A percentile compares a stretch with the other conserved stretches of the same genome.
Evolutionary conservation across 2,797 vertebrate genomes (phyloP).

Genomic region (Ambastaia sidthimunki): DNA sequence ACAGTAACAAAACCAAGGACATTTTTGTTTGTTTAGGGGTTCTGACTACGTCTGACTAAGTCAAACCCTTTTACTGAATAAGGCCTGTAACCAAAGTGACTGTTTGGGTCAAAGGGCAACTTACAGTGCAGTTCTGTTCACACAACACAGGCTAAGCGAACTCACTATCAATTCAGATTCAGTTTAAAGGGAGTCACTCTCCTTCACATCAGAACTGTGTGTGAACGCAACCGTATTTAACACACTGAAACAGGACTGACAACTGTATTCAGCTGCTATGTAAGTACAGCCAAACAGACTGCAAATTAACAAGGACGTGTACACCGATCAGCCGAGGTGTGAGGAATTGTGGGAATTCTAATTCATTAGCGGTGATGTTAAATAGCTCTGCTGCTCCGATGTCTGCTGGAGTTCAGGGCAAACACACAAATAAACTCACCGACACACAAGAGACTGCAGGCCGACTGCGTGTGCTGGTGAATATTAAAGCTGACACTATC

Average conservation of each 20-base stretch:
- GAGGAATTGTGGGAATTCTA: conserved; percentile 12
- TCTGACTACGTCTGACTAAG: no score
- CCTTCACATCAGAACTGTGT: no score
- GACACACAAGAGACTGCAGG: background rate
- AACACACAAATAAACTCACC: background rate
- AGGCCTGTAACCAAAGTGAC: no score
- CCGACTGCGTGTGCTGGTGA: conserved; percentile 23
- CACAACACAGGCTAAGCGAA: no score
- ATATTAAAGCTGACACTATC: conserved; percentile 26
- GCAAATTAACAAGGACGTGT: background rate
- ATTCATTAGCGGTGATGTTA: conserved; percentile 2
- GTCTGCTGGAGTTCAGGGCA: background rate
- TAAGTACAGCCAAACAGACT: background rate
- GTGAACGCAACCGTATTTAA: no score
- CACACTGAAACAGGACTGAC: background rate
- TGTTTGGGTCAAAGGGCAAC: no score
- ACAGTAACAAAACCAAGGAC: no score
- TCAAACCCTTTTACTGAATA: no score
- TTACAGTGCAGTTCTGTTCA: no score
- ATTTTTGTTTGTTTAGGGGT: no score
- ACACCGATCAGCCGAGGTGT: background rate
- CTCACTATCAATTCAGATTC: no score
- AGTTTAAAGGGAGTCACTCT: no score
- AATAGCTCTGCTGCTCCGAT: background rate
- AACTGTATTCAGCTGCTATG: background rate